Evolutionary conservation across 2,888 invertebrate species (phyloP).

Genomic region (Hypercompe scribonia): DNA sequence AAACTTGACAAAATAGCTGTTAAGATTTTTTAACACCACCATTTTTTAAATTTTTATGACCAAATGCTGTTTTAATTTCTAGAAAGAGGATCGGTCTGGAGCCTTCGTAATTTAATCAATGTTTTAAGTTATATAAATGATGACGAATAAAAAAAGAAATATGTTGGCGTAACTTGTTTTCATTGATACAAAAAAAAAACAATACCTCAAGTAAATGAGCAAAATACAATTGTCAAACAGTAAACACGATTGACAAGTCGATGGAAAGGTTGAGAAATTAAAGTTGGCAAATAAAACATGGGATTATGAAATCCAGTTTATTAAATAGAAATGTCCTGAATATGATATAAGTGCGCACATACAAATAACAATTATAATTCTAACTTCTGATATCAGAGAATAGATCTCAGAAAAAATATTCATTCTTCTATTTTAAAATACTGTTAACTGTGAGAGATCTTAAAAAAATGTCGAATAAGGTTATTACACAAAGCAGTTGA

Average conservation of each 20-base stretch:
- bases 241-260: not conserved
- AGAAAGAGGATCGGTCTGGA: not conserved
- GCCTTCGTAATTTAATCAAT: not conserved
- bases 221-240: not conserved
- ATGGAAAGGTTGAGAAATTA: not conserved
- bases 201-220: not conserved
- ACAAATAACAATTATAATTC: no score
- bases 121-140: not conserved
- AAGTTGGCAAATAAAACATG: no score
- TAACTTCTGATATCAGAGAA: no score
- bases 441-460: not conserved
- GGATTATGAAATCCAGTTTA: no score
- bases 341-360: no score
- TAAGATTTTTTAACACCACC: slow-evolving; percentile 30
- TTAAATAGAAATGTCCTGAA: no score
- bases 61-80: slow-evolving; percentile 3
- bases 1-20: slow-evolving; percentile 40
- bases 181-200: no score
- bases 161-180: no score
- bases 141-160: no score
- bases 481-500: not conserved
- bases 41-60: not conserved
- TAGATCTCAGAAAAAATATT: no score
- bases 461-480: not conserved
- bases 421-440: not conserved